Conservation (phyloP, 1,140 invertebrate genomes). For the Nixonia krombeini region DNA sequence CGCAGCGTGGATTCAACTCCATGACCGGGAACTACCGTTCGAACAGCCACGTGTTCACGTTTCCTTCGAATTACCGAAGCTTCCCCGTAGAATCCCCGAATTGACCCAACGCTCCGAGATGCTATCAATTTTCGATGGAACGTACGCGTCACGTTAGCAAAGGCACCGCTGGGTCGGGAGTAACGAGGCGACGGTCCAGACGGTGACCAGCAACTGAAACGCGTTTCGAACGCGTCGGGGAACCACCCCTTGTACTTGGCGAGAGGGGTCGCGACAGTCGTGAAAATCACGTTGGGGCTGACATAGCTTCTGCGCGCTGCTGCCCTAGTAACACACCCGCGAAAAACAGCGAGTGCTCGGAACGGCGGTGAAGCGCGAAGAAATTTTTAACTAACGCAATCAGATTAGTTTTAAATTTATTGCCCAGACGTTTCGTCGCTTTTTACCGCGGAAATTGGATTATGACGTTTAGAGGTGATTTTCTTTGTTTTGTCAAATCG, state of each 20-base stretch:
- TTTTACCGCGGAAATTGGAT: too few species aligned
- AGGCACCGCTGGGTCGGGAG: too few species aligned
- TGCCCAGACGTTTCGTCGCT: not conserved
- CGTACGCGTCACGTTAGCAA: too few species aligned
- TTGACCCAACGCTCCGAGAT: too few species aligned
- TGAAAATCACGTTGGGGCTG: conserved; percentile 53
- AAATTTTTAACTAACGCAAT: conserved; percentile 11
- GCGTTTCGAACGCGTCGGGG: conserved; percentile 46
- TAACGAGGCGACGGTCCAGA: conserved; percentile 30
- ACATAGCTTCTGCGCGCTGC: conserved; percentile 64
- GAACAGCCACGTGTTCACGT: conserved; percentile 1
- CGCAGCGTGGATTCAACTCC: conserved; percentile 38
- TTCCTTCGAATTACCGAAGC: too few species aligned
- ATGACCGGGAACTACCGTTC: conserved; percentile 13
- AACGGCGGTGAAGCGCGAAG: conserved; percentile 29
- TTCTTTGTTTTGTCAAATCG: too few species aligned
- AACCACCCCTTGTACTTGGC: conserved; percentile 59
- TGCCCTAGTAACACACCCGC: conserved; percentile 69
- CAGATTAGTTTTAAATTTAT: too few species aligned
- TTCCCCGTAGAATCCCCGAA: too few species aligned
- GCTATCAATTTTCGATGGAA: too few species aligned
- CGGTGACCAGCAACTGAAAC: conserved; percentile 53
- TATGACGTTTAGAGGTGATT: too few species aligned
- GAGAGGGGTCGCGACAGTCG: conserved; percentile 29
- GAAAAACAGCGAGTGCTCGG: conserved; percentile 47